These are phyloP conservation scores for Neodontobutis hainanensis DNA, from an alignment of 2,113 vertebrate species.

Conservation along the genomic window DNA sequence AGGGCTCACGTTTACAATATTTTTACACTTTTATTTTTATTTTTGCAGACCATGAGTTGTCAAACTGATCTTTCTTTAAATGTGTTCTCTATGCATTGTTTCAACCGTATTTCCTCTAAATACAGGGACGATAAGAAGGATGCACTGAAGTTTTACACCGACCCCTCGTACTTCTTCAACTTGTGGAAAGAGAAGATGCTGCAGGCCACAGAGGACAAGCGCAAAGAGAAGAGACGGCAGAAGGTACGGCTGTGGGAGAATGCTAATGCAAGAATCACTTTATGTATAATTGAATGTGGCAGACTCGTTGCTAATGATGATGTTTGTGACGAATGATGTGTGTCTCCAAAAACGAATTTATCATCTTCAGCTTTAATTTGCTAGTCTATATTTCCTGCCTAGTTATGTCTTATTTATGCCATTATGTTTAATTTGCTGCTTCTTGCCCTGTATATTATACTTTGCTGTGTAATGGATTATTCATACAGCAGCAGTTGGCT, in stretches of 20 bases:
- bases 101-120: neutral
- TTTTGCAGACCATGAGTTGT: too few relatives aligned
- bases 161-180: conserved; percentile 94
- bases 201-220: conserved; percentile 92
- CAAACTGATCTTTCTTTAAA: neutral
- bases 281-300: neutral
- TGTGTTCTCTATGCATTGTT: neutral
- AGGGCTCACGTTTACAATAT: too few relatives aligned
- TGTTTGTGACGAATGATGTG: neutral
- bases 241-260: conserved; percentile 78
- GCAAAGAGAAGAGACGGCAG: conserved; percentile 92
- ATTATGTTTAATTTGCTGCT: conserved; percentile 31
- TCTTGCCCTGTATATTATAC: conserved; percentile 10
- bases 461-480: conserved; percentile 26
- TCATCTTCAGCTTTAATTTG: conserved; percentile 56
- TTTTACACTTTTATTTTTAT: too few relatives aligned
- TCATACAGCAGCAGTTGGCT: conserved; percentile 50
- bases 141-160: conserved; percentile 91
- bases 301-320: neutral
- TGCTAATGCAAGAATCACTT: neutral
- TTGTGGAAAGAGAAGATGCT: conserved; percentile 97
- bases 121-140: conserved; percentile 91
- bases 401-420: conserved; percentile 20
- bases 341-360: conserved; percentile 3
- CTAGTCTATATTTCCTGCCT: conserved; percentile 21